Evolutionary conservation across 2,797 vertebrate species (phyloP).

Genomic region (Sebastes diaconus): DNA sequence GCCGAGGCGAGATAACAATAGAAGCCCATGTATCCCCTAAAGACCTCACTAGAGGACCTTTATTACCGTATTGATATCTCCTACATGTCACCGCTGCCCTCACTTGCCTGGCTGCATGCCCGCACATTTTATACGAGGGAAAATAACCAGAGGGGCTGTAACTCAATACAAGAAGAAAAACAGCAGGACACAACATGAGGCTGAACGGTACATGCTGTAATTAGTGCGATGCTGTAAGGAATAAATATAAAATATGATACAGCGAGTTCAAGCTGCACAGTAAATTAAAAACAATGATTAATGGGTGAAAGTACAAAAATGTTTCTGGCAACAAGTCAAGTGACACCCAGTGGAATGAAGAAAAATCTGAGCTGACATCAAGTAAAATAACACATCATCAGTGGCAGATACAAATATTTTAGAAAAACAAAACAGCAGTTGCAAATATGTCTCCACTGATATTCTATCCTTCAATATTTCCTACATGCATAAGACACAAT

Average conservation of each 20-base stretch:
- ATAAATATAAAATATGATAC: constrained; percentile 71
- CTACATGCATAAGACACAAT: background rate
- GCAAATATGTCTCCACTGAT: constrained; percentile 39
- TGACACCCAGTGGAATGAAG: constrained; percentile 39
- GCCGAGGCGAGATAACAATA: constrained; percentile 73
- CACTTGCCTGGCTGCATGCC: constrained; percentile 62
- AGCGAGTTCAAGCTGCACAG: constrained; percentile 46
- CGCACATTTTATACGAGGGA: constrained; percentile 36
- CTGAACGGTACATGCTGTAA: constrained; percentile 67
- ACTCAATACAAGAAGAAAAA: constrained; percentile 63
- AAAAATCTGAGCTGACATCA: background rate
- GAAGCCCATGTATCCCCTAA: constrained; percentile 71
- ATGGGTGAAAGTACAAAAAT: constrained; percentile 28
- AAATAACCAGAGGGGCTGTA: constrained; percentile 47
- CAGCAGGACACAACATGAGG: constrained; percentile 58
- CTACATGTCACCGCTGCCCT: constrained; percentile 60
- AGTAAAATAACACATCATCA: constrained; percentile 13
- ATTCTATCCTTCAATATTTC: constrained; percentile 46
- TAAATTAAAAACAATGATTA: constrained; percentile 29
- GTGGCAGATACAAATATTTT: constrained; percentile 17
- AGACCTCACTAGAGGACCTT: constrained; percentile 72
- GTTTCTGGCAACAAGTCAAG: constrained; percentile 15
- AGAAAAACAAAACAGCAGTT: constrained; percentile 63
- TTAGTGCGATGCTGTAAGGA: constrained; percentile 63
- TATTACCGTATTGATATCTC: constrained; percentile 70